These are phyloP conservation scores for Lithobates pipiens DNA, from an alignment of 2,797 vertebrate genomes.

Conservation along the genomic window DNA sequence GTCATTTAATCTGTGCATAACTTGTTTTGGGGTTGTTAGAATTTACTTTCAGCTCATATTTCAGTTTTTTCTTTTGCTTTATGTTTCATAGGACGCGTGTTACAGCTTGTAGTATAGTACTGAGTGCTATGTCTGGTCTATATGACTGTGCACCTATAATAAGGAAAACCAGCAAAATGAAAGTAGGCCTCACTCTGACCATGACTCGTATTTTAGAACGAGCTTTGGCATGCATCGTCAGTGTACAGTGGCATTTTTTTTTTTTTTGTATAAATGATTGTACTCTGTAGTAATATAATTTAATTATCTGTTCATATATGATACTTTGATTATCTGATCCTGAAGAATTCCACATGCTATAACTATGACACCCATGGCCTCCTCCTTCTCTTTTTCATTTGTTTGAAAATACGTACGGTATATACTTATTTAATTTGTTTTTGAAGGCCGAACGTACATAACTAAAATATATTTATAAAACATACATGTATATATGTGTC, in stretches of 20 bases:
- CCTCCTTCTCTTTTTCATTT: neutral
- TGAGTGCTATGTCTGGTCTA: too few species aligned
- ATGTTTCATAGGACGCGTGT: neutral
- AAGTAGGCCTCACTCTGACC: neutral
- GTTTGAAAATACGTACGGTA: neutral
- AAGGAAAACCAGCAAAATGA: neutral
- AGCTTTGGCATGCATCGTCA: neutral
- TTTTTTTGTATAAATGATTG: neutral
- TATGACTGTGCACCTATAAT: too few species aligned
- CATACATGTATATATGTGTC: neutral
- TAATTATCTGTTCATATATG: neutral
- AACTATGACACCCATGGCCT: neutral
- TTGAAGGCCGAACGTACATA: neutral
- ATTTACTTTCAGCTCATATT: conserved; percentile 24
- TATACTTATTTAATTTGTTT: neutral
- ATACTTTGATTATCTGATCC: too few species aligned
- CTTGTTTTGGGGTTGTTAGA: neutral
- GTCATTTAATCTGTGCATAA: conserved; percentile 17
- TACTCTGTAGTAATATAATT: neutral
- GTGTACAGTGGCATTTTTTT: neutral
- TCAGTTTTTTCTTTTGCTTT: neutral
- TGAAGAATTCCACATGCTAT: too few species aligned
- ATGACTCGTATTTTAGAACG: neutral
- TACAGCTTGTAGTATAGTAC: too few species aligned
- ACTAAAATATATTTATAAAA: too few species aligned